phyloP scores from a whole-genome alignment of 2,888 invertebrate genomes.

The Dasypolia templi region DNA sequence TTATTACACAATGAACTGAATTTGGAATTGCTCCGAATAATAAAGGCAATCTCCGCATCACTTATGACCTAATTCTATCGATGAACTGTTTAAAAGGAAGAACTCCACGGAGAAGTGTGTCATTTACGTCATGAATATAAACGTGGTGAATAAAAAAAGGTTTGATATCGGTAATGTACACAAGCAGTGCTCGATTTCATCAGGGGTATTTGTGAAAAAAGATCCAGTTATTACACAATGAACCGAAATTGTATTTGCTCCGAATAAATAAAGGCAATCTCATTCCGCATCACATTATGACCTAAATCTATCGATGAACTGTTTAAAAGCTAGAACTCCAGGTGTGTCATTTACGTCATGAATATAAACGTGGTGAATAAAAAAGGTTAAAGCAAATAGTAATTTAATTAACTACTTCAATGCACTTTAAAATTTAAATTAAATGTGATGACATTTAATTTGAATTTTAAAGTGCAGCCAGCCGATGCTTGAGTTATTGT shows the following conservation, averaged over 20 bases:
- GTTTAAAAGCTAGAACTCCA: conserved; percentile 20
- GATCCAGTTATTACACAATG: conserved; percentile 7
- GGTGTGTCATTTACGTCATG: conserved; percentile 22
- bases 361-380: neutral
- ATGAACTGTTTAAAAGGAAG: conserved; percentile 23
- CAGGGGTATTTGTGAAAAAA: conserved; percentile 15
- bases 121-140: conserved; percentile 15
- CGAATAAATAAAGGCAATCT: conserved; percentile 24
- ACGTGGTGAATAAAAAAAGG: neutral
- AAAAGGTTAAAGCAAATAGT: conserved; percentile 14
- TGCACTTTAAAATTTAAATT: too few relatives aligned
- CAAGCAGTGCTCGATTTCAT: conserved; percentile 1
- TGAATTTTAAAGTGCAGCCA: conserved; percentile 17
- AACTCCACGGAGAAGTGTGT: conserved; percentile 22
- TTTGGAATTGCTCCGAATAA: conserved; percentile 31
- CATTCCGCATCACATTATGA: conserved; percentile 29
- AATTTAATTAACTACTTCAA: conserved; percentile 4
- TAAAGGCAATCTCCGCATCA: conserved; percentile 14
- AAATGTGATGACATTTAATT: too few relatives aligned
- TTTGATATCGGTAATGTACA: too few relatives aligned
- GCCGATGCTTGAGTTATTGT: neutral
- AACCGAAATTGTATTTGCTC: conserved; percentile 28
- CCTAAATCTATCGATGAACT: conserved; percentile 35
- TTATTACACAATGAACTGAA: conserved; percentile 9
- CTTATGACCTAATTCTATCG: conserved; percentile 43